Percentiles rank a stretch among this genome's conserved stretches.
These are phyloP conservation scores for Trachelus tabidus DNA, from an alignment of 2,888 invertebrate species.

Conservation along the genomic window DNA sequence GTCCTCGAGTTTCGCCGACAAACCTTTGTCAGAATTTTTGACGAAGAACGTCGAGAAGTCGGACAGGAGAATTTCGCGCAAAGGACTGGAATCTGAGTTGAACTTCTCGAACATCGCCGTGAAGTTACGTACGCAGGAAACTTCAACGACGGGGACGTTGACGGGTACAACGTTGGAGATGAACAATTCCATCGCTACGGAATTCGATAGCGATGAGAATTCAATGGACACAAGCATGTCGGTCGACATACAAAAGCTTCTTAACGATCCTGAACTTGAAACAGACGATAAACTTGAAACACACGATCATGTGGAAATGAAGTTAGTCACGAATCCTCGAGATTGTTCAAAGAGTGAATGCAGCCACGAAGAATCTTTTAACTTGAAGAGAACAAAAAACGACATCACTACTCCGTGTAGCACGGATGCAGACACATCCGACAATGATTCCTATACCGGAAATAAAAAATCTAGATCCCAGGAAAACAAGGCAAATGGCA, in stretches of 20 bases:
- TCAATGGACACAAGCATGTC: slow-evolving; percentile 43
- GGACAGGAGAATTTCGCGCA: slow-evolving; percentile 15
- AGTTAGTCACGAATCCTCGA: not conserved
- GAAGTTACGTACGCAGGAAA: slow-evolving; percentile 31
- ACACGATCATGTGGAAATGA: not conserved
- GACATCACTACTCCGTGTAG: not conserved
- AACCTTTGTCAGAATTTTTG: slow-evolving; percentile 33
- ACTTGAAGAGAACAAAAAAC: slow-evolving; percentile 1
- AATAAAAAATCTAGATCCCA: not conserved
- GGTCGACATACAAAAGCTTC: slow-evolving; percentile 42
- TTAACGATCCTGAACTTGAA: slow-evolving; percentile 44
- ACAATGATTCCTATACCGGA: not conserved
- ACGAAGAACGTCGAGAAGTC: slow-evolving; percentile 17
- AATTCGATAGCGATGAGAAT: slow-evolving; percentile 51
- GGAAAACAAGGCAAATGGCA: not conserved
- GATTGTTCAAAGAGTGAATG: not conserved
- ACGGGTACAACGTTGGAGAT: not conserved
- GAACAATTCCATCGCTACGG: slow-evolving; percentile 23
- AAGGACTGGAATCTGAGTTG: slow-evolving; percentile 5
- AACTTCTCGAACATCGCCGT: slow-evolving; percentile 34
- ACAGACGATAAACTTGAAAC: slow-evolving; percentile 26
- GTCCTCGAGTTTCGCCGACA: slow-evolving; percentile 30
- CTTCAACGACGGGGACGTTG: not conserved
- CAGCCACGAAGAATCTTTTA: not conserved
- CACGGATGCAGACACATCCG: not conserved